Conservation (phyloP, 1,140 invertebrate genomes). For the Drosophila navojoa region DNA sequence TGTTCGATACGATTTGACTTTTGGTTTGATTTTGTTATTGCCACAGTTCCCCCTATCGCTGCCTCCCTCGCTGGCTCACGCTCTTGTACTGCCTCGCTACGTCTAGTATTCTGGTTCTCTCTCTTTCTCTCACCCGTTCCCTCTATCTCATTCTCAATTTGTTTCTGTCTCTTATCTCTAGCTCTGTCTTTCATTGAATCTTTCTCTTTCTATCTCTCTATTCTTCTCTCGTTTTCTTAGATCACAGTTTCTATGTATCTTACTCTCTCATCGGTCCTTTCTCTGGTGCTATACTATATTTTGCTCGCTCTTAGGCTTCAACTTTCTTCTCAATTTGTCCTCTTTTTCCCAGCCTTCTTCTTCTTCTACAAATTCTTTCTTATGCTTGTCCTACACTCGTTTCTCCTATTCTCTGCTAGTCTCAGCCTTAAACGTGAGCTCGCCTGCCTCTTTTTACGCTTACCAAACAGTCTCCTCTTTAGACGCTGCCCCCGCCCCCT, state of each 20-base stretch:
- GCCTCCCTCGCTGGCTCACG: background rate
- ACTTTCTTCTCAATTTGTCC: no score
- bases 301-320: no score
- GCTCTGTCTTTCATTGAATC: background rate
- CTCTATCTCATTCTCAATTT: no score
- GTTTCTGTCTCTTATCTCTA: background rate
- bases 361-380: background rate
- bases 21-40: conserved; percentile 28
- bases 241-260: background rate
- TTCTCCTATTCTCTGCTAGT: no score
- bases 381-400: background rate
- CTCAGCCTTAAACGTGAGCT: no score
- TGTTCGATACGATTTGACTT: conserved; percentile 58
- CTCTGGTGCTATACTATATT: background rate
- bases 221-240: background rate
- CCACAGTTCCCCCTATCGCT: conserved; percentile 2
- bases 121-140: no score
- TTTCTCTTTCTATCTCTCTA: background rate
- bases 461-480: background rate
- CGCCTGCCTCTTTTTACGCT: background rate
- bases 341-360: no score
- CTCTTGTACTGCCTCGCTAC: background rate
- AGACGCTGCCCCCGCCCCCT: background rate
- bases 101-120: no score
- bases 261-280: background rate